phyloP scores from a whole-genome alignment of 2,797 vertebrate genomes.

The Coendou prehensilis region DNA sequence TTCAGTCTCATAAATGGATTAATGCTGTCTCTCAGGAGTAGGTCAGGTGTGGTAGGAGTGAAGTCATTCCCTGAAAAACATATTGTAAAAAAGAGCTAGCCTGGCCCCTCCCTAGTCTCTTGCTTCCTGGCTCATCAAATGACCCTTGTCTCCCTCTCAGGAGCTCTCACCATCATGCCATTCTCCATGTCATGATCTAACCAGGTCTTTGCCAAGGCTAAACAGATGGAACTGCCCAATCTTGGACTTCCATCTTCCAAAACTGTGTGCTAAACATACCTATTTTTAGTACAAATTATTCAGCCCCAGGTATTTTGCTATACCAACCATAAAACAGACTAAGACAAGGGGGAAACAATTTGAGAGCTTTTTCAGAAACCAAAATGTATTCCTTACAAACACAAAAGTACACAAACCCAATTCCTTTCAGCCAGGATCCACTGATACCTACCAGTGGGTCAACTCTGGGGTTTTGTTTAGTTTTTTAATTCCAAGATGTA shows the following conservation, averaged over 20 bases:
- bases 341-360: neutral
- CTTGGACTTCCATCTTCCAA: neutral
- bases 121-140: neutral
- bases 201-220: neutral
- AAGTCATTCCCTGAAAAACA: neutral
- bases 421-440: neutral
- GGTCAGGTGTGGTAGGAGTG: neutral
- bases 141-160: neutral
- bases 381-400: neutral
- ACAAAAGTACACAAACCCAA: constrained; percentile 11
- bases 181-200: neutral
- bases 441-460: neutral
- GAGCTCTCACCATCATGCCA: neutral
- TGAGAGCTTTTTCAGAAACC: neutral
- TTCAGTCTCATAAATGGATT: neutral
- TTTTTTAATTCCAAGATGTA: neutral
- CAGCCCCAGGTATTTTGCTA: neutral
- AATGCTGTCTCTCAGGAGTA: neutral
- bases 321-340: neutral
- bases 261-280: neutral
- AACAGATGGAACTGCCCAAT: neutral
- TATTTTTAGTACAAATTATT: neutral
- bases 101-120: neutral
- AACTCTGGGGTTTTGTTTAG: neutral
- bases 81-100: neutral